A percentile compares a stretch with the other conserved stretches of the same genome.
phyloP scores from a whole-genome alignment of 1,140 invertebrate species.

The Holotrichia oblita region DNA sequence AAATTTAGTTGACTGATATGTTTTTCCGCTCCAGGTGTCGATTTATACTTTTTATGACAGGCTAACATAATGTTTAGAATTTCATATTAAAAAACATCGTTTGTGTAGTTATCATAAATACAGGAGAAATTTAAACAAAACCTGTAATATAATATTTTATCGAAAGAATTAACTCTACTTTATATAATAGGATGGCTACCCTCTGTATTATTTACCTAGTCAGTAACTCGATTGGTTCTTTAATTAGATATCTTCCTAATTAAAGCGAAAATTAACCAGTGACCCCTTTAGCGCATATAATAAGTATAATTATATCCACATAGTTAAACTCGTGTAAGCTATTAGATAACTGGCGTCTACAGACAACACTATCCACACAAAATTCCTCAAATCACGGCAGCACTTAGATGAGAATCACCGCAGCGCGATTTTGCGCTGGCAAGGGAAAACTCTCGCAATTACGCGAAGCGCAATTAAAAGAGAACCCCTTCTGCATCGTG shows the following conservation, averaged over 20 bases:
- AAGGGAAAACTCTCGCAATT: background rate
- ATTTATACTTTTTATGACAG: background rate
- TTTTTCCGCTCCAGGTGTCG: background rate
- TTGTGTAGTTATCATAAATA: too few species aligned
- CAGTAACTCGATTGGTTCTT: too few species aligned
- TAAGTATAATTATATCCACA: too few species aligned
- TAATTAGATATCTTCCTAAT: too few species aligned
- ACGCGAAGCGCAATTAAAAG: conserved; percentile 18
- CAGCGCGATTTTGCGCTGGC: background rate
- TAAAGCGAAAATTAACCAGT: too few species aligned
- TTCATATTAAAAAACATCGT: background rate
- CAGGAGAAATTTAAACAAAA: too few species aligned
- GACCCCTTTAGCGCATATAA: too few species aligned
- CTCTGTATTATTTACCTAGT: too few species aligned
- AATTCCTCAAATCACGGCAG: background rate
- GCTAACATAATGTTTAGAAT: background rate
- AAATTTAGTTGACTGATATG: background rate
- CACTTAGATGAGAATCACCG: background rate
- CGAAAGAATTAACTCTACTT: too few species aligned
- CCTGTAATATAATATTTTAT: too few species aligned
- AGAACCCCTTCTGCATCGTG: background rate
- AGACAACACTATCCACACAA: background rate
- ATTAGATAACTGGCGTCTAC: background rate
- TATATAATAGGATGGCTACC: too few species aligned
- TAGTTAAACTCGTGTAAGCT: background rate